Evolutionary conservation across 35 echinoderm and acorn worm genomes (phyloP).

Genomic region (Holothuria glaberrima): DNA sequence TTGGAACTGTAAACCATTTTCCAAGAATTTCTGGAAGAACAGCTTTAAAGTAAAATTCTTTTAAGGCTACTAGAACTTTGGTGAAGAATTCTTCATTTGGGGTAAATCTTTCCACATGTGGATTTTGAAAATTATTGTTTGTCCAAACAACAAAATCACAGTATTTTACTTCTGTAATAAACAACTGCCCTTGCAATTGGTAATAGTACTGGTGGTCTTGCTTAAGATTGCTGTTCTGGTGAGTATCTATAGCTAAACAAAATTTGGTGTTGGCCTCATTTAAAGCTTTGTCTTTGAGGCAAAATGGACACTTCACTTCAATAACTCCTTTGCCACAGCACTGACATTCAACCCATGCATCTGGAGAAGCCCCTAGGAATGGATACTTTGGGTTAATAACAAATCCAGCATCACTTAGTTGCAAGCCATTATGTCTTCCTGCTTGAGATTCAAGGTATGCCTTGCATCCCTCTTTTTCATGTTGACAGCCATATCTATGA

Average conservation of each 20-base stretch:
- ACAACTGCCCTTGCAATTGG: slow-evolving; percentile 14
- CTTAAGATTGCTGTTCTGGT: not conserved
- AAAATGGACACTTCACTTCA: slow-evolving; percentile 28
- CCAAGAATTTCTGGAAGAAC: slow-evolving; percentile 9
- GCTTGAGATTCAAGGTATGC: no score
- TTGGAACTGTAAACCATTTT: not conserved
- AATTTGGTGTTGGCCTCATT: not conserved
- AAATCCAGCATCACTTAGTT: not conserved
- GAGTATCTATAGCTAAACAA: not conserved
- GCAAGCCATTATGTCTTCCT: not conserved
- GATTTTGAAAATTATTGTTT: no score
- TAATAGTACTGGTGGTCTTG: slow-evolving; percentile 20
- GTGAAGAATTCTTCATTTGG: no score
- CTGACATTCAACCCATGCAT: slow-evolving; percentile 3
- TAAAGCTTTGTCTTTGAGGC: not conserved
- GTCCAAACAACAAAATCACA: slow-evolving; percentile 58
- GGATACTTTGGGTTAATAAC: not conserved
- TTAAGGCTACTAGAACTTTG: not conserved
- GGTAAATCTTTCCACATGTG: no score
- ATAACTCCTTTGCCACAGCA: slow-evolving; percentile 24
- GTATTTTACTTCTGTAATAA: not conserved
- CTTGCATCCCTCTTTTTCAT: no score
- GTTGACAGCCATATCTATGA: no score
- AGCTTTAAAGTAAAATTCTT: not conserved
- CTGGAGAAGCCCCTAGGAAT: slow-evolving; percentile 24